Percentiles rank a stretch among this genome's conserved stretches.
Conservation (phyloP, 2,113 vertebrate genomes). For the Cephalopholis sonnerati region DNA sequence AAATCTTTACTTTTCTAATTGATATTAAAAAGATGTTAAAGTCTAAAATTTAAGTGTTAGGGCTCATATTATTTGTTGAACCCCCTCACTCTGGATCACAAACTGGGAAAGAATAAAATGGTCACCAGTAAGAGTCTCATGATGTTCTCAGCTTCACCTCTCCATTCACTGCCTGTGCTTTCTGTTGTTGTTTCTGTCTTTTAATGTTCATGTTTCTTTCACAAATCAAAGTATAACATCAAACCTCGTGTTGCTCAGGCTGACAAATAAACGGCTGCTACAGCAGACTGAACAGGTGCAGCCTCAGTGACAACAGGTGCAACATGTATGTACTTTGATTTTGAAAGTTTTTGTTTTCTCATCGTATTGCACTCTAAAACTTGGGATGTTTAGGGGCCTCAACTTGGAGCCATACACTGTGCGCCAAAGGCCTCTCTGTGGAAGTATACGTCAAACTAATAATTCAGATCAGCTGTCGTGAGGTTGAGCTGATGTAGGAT, state of each 20-base stretch:
- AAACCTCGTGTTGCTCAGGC: background rate
- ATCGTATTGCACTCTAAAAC: conserved; percentile 6
- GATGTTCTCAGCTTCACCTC: conserved; percentile 11
- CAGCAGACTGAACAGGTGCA: no score
- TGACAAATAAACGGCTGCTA: background rate
- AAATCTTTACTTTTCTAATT: background rate
- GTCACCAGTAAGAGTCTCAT: no score
- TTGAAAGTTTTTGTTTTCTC: conserved; percentile 11
- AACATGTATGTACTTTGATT: background rate
- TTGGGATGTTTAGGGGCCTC: conserved; percentile 23
- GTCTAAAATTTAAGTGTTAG: background rate
- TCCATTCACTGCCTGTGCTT: background rate
- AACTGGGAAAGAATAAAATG: no score
- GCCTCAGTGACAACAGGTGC: conserved; percentile 9
- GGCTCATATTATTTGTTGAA: no score
- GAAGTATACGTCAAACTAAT: no score
- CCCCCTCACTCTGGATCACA: no score
- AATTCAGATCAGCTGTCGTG: no score
- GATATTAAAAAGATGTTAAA: background rate
- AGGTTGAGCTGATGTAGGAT: no score
- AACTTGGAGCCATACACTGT: background rate
- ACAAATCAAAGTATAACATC: background rate
- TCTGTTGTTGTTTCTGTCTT: background rate
- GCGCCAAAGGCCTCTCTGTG: background rate
- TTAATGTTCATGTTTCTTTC: background rate